Evolutionary conservation across 2,797 vertebrate species (phyloP).

Genomic region (Lutjanus campechanus): DNA sequence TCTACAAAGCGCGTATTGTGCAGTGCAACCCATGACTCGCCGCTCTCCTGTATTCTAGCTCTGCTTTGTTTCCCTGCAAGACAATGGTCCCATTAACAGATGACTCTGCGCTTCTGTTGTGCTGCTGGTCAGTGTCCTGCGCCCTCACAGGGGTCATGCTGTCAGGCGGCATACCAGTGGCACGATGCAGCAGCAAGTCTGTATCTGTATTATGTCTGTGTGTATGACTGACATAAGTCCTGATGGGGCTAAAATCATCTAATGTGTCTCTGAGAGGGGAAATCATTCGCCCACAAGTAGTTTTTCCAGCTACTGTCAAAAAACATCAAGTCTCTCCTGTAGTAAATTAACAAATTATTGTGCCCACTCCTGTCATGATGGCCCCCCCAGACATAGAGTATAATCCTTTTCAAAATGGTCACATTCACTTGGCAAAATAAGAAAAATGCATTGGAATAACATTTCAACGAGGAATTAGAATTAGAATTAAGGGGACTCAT

Average conservation of each 20-base stretch:
- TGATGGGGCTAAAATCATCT: constrained; percentile 23
- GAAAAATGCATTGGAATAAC: too few relatives aligned
- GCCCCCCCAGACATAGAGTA: too few relatives aligned
- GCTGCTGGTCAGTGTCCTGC: constrained; percentile 41
- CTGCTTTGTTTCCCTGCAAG: constrained; percentile 65
- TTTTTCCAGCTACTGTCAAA: too few relatives aligned
- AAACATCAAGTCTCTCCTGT: too few relatives aligned
- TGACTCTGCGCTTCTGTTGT: constrained; percentile 83
- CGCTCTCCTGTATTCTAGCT: constrained; percentile 55
- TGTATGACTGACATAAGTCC: constrained; percentile 1
- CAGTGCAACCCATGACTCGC: constrained; percentile 41
- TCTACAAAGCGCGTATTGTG: constrained; percentile 64
- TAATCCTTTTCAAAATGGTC: too few relatives aligned
- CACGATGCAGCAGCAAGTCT: constrained; percentile 28
- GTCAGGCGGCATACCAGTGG: constrained; percentile 58
- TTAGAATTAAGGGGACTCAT: too few relatives aligned
- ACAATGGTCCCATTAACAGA: constrained; percentile 78
- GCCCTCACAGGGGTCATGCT: constrained; percentile 57
- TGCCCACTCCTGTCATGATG: too few relatives aligned
- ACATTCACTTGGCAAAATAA: too few relatives aligned
- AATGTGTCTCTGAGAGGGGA: constrained; percentile 14
- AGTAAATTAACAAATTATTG: too few relatives aligned
- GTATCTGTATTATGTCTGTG: constrained; percentile 23
- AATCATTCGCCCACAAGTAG: neutral
- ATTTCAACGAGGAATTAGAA: too few relatives aligned